phyloP scores from a whole-genome alignment of 2,888 invertebrate genomes.

The Eueremaeus valkanovi region DNA sequence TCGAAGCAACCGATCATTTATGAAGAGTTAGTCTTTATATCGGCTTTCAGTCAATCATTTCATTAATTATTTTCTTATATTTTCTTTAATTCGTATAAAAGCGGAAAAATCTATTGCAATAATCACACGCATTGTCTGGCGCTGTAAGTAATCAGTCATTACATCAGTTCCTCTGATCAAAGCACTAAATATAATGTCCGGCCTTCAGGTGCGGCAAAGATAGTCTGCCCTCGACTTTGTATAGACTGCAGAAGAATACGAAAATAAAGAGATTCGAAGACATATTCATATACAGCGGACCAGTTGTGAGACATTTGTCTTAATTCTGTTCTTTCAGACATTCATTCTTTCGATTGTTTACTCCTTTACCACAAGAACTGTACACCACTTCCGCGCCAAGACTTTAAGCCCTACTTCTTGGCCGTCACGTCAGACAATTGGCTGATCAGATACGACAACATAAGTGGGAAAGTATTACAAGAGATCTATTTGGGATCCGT shows the following conservation, averaged over 20 bases:
- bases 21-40: conserved; percentile 33
- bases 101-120: conserved; percentile 34
- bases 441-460: conserved; percentile 36
- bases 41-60: background rate
- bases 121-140: conserved; percentile 21
- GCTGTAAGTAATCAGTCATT: background rate
- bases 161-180: background rate
- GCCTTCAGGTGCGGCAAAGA: conserved; percentile 23
- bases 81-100: background rate
- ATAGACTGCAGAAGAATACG: conserved; percentile 26
- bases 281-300: conserved; percentile 29
- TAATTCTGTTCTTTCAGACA: background rate
- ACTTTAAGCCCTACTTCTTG: conserved; percentile 34
- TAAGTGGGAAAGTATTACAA: conserved; percentile 35
- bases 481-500: conserved; percentile 39
- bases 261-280: conserved; percentile 31
- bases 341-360: background rate
- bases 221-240: conserved; percentile 22
- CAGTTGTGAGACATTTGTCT: conserved; percentile 16
- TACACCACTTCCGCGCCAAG: conserved; percentile 17
- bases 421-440: conserved; percentile 36
- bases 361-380: background rate
- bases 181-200: background rate
- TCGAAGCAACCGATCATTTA: conserved; percentile 27
- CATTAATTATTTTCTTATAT: background rate